Evolutionary conservation across 2,888 invertebrate species (phyloP).

Genomic region (Cyrtodaria siliqua): DNA sequence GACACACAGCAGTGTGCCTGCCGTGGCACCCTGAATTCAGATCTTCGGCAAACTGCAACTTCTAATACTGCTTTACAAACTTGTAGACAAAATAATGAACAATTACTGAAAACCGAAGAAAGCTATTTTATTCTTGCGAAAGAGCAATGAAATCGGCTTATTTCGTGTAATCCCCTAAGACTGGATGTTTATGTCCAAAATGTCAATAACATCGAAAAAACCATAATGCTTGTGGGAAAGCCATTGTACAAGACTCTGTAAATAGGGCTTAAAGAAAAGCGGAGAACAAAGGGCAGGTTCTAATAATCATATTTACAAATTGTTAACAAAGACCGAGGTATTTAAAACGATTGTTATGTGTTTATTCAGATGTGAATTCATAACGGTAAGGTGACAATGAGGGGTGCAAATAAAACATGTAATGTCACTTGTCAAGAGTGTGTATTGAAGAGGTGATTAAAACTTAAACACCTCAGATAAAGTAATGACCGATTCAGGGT

Average conservation of each 20-base stretch:
- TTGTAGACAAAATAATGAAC: slow-evolving; percentile 63
- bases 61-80: slow-evolving; percentile 5
- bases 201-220: slow-evolving; percentile 46
- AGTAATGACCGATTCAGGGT: no score
- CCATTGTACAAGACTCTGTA: slow-evolving; percentile 42
- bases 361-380: slow-evolving; percentile 44
- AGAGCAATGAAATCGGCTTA: slow-evolving; percentile 67
- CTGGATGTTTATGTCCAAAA: slow-evolving; percentile 54
- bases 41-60: slow-evolving; percentile 13
- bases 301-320: slow-evolving; percentile 62
- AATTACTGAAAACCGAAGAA: slow-evolving; percentile 45
- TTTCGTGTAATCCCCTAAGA: slow-evolving; percentile 57
- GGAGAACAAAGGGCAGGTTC: slow-evolving; percentile 56
- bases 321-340: slow-evolving; percentile 33
- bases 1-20: slow-evolving; percentile 25
- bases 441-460: slow-evolving; percentile 1
- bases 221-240: slow-evolving; percentile 40
- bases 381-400: slow-evolving; percentile 31
- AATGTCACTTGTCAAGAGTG: not conserved
- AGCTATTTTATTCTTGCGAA: slow-evolving; percentile 46
- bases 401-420: slow-evolving; percentile 14
- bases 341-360: slow-evolving; percentile 27
- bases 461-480: no score
- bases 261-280: slow-evolving; percentile 49
- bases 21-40: slow-evolving; percentile 15